A percentile compares a stretch with the other conserved stretches of the same genome.
Conservation (phyloP, 2,797 vertebrate genomes). For the Trichosurus vulpecula region DNA sequence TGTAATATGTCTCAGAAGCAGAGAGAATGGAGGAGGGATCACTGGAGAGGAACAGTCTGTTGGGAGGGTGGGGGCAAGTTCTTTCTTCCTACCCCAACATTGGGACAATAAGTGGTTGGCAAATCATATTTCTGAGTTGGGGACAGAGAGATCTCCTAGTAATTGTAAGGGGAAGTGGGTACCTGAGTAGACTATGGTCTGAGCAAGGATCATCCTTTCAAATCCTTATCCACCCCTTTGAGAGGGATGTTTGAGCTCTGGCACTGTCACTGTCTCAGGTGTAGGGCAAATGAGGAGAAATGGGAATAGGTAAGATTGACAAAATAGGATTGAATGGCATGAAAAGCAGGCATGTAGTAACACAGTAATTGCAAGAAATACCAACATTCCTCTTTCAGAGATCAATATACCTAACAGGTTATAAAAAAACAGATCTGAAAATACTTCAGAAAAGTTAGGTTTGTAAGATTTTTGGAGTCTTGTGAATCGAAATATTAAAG, state of each 20-base stretch:
- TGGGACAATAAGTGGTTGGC: background rate
- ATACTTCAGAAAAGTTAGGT: background rate
- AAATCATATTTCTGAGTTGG: background rate
- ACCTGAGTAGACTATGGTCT: background rate
- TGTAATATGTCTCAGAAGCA: background rate
- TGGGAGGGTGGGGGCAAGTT: background rate
- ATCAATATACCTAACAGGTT: background rate
- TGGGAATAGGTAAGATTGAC: background rate
- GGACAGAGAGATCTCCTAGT: background rate
- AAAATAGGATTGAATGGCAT: background rate
- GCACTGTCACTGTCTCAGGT: background rate
- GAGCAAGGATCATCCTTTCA: background rate
- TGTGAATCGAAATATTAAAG: background rate
- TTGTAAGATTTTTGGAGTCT: background rate
- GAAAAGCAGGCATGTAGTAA: background rate
- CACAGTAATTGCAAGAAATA: background rate
- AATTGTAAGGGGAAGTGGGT: background rate
- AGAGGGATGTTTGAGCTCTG: background rate
- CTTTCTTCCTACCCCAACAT: background rate
- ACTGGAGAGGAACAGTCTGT: background rate
- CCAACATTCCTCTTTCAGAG: background rate
- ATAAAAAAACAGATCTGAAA: background rate
- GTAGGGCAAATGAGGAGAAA: background rate
- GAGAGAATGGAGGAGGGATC: background rate
- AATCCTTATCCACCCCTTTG: background rate